phyloP scores from a whole-genome alignment of 53 echinoderm and acorn worm species.

The Holothuria leucospilota region DNA sequence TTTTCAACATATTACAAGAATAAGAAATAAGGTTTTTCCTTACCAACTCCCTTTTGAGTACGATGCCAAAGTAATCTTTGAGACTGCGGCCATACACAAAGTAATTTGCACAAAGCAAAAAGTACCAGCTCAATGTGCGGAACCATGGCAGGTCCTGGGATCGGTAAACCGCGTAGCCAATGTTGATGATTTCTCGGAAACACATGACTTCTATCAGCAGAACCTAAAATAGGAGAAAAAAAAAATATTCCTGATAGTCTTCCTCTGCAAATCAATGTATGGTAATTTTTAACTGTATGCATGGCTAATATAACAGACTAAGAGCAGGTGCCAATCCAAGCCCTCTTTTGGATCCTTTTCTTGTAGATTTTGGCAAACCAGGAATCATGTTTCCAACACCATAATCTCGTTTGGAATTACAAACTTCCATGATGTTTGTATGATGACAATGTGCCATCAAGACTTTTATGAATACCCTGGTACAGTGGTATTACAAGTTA shows the following conservation, averaged over 20 bases:
- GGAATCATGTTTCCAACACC: no score
- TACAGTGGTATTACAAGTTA: no score
- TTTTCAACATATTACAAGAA: no score
- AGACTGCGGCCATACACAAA: slow-evolving; percentile 94
- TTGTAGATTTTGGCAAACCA: no score
- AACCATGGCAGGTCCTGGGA: slow-evolving; percentile 98
- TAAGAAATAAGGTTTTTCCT: slow-evolving; percentile 5
- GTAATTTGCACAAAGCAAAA: slow-evolving; percentile 93
- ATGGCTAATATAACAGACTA: neutral
- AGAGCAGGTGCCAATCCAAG: no score
- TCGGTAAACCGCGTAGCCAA: slow-evolving; percentile 92
- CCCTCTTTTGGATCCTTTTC: no score
- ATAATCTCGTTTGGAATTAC: no score
- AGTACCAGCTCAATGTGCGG: slow-evolving; percentile 98
- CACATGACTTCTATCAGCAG: slow-evolving; percentile 95
- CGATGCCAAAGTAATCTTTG: slow-evolving; percentile 98
- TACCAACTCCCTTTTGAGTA: slow-evolving; percentile 91
- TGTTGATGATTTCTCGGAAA: slow-evolving; percentile 97
- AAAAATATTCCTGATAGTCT: neutral
- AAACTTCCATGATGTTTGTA: no score
- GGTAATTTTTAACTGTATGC: neutral
- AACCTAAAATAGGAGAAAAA: slow-evolving; percentile 55
- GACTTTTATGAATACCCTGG: no score
- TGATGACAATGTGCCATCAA: no score
- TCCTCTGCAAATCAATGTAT: no score